Evolutionary conservation across 2,888 invertebrate genomes (phyloP).

Genomic region (Anorthoa munda): DNA sequence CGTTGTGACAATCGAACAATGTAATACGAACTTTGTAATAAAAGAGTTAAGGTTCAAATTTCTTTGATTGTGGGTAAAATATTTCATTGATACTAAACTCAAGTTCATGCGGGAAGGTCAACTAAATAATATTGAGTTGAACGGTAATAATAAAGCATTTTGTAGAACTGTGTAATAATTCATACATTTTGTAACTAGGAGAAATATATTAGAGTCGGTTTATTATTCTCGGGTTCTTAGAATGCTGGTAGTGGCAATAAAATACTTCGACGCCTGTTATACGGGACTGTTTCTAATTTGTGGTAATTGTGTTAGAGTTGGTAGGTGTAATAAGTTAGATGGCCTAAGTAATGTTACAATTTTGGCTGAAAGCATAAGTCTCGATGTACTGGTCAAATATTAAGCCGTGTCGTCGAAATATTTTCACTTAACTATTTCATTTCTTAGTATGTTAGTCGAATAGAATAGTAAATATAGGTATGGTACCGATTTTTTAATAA

Average conservation of each 20-base stretch:
- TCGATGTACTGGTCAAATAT: neutral
- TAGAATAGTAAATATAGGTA: too few relatives aligned
- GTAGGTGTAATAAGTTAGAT: constrained; percentile 7
- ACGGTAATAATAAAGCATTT: constrained; percentile 57
- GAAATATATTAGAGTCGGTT: constrained; percentile 38
- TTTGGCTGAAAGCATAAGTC: neutral
- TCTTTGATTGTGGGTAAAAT: neutral
- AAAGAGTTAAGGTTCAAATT: neutral
- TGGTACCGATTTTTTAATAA: too few relatives aligned
- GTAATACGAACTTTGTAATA: neutral
- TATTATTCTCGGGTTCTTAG: constrained; percentile 13
- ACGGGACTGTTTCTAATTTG: constrained; percentile 33
- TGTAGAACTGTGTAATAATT: constrained; percentile 49
- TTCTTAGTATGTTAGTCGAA: neutral
- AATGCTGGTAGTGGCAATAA: constrained; percentile 38
- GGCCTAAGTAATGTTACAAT: neutral
- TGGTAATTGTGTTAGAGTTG: constrained; percentile 21
- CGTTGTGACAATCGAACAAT: neutral
- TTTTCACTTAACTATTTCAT: neutral
- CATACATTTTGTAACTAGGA: constrained; percentile 40
- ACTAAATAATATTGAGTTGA: constrained; percentile 57
- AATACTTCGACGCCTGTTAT: constrained; percentile 23
- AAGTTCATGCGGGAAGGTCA: constrained; percentile 75
- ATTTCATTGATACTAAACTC: constrained; percentile 47
- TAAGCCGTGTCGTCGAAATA: neutral